Base-by-base conservation (phyloP, 2,888 invertebrate genomes). In the Apocheima hispidaria region DNA sequence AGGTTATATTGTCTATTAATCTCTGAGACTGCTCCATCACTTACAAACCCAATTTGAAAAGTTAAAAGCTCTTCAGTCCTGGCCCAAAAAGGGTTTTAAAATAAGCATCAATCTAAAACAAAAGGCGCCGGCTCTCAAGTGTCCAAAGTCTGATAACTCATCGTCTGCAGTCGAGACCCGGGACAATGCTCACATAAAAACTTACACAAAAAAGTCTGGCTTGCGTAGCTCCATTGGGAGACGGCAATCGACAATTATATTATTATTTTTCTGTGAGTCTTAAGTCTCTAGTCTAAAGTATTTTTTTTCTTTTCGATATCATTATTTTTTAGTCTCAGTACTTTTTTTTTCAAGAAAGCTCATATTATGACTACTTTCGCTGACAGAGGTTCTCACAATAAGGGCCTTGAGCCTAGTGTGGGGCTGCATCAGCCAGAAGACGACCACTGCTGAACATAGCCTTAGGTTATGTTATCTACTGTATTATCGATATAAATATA, bases 131-230 rank as follows among this genome's bases (percentile, higher is more conserved):
- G 72, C 76, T 74, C 75, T 79, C 74, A 71, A 73, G 73, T 69
- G 72, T 77, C 74, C 72, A 72, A 72, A 73, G 70, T 66, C 71
- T 72, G 82, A 82, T 83, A 84, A 82, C 75, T 80, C 82, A 83
- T 79, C 80, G 73, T 77, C 77, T 78, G 74, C 77, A 70, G 75
- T 70, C 81, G 74, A 82, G 83, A 75, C 79, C 70, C 75, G 70
- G 75, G 77, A 85, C 84, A 83, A 83, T 79, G 81, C 79, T 79
- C 77, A 78, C 75, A 82, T 82, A 84, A 85, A 86, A 86, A 82
- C 63, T 74, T 73, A 69, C 61, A 66, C 70, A 68, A 81, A 83
- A 84, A 83, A 84, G 77, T 51, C 44, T 10, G 66, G 56, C 28
- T 57, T 50, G 75, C 66, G 28, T 64, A 81, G 84, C 69, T 85